Conservation (phyloP, 2,113 vertebrate species). For the Trichomycterus rosablanca region DNA sequence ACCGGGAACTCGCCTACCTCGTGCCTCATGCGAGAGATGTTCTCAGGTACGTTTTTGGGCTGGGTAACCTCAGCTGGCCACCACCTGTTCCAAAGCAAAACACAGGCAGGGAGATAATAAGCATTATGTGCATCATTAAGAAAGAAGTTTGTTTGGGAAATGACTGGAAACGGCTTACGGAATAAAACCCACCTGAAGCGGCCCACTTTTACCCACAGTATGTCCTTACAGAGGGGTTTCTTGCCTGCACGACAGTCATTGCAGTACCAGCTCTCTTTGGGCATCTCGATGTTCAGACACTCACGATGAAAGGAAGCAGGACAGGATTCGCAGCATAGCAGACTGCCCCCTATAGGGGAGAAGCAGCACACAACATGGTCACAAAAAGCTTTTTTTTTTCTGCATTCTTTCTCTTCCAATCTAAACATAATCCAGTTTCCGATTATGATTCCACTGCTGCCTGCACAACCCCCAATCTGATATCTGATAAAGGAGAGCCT, state of each 20-base stretch:
- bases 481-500: too few species aligned
- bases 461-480: too few species aligned
- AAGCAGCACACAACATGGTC: neutral
- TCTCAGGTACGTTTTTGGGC: conserved; percentile 84
- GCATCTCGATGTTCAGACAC: conserved; percentile 97
- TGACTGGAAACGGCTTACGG: neutral
- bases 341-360: conserved; percentile 81
- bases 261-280: conserved; percentile 97
- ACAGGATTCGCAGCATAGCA: conserved; percentile 96
- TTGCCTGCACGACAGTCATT: conserved; percentile 97
- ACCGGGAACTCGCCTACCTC: conserved; percentile 96
- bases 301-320: conserved; percentile 96
- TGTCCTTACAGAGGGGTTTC: conserved; percentile 93
- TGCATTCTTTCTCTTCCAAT: too few species aligned
- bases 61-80: conserved; percentile 97
- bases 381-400: neutral
- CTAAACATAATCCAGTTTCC: too few species aligned
- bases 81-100: conserved; percentile 72
- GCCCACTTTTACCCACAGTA: conserved; percentile 97
- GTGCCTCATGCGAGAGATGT: conserved; percentile 91
- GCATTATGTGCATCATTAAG: neutral
- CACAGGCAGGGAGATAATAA: too few species aligned
- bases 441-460: too few species aligned
- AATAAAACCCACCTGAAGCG: conserved; percentile 80
- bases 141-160: too few species aligned